phyloP scores from a whole-genome alignment of 1,140 invertebrate genomes.

The Teleogryllus occipitalis region DNA sequence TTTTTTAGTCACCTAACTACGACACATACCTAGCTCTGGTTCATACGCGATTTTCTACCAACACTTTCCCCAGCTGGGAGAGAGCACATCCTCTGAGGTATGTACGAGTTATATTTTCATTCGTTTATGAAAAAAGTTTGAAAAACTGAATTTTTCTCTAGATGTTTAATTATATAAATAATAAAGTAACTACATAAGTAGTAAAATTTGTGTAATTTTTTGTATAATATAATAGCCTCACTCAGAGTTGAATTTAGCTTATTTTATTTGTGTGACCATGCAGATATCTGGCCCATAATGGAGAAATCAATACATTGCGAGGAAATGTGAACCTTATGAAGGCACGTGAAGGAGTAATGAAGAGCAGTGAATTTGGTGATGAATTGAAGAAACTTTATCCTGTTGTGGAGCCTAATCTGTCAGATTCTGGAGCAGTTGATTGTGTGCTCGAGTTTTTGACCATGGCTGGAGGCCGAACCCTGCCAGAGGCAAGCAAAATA shows the following conservation, averaged over 20 bases:
- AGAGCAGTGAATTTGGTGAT: slow-evolving; percentile 58
- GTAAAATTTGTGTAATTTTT: too few species aligned
- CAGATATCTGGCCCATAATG: slow-evolving; percentile 95
- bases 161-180: background rate
- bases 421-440: slow-evolving; percentile 94
- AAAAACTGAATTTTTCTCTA: slow-evolving; percentile 12
- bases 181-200: too few species aligned
- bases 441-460: slow-evolving; percentile 96
- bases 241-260: background rate
- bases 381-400: slow-evolving; percentile 86
- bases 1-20: slow-evolving; percentile 59
- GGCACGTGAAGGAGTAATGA: slow-evolving; percentile 96
- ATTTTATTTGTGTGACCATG: slow-evolving; percentile 22
- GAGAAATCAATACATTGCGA: slow-evolving; percentile 96
- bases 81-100: slow-evolving; percentile 92
- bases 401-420: slow-evolving; percentile 94
- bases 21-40: slow-evolving; percentile 92
- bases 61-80: slow-evolving; percentile 99
- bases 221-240: background rate
- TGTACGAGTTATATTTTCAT: background rate
- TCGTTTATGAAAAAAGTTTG: background rate
- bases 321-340: slow-evolving; percentile 99
- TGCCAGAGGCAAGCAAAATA: slow-evolving; percentile 68
- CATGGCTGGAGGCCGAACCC: slow-evolving; percentile 76
- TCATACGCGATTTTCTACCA: slow-evolving; percentile 96